phyloP scores from a whole-genome alignment of 2,113 vertebrate species.

The Notarius lentiginosus region DNA sequence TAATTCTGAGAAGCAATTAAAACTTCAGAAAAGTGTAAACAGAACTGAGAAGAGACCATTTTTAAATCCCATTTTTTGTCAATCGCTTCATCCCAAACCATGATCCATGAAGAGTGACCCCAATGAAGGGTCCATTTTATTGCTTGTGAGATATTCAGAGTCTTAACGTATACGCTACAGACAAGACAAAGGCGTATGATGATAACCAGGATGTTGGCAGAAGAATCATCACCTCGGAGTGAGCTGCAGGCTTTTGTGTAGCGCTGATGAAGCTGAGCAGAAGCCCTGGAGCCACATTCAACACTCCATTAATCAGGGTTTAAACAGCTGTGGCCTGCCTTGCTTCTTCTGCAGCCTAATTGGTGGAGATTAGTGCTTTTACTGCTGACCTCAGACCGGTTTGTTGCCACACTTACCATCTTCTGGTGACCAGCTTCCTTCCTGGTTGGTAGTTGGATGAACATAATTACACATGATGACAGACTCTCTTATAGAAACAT shows the following conservation, averaged over 20 bases:
- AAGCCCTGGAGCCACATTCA: slow-evolving; percentile 40
- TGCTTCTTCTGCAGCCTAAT: slow-evolving; percentile 19
- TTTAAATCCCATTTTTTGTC: background rate
- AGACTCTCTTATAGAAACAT: background rate
- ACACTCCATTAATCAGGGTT: slow-evolving; percentile 53
- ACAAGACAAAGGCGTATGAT: background rate
- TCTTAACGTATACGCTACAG: background rate
- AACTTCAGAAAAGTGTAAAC: background rate
- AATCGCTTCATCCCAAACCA: background rate
- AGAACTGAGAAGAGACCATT: background rate
- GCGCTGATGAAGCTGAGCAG: slow-evolving; percentile 45
- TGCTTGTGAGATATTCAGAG: background rate
- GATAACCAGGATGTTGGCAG: slow-evolving; percentile 22
- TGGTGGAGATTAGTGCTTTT: background rate
- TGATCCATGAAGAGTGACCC: slow-evolving; percentile 1
- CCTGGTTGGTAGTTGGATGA: background rate
- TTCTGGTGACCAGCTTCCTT: background rate
- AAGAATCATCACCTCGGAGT: slow-evolving; percentile 14
- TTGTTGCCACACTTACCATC: background rate
- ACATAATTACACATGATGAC: background rate
- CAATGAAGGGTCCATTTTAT: background rate
- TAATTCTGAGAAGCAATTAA: background rate
- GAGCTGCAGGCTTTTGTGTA: slow-evolving; percentile 27
- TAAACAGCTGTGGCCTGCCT: slow-evolving; percentile 38
- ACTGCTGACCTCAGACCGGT: slow-evolving; percentile 9